Evolutionary conservation across 2,797 vertebrate genomes (phyloP).

Genomic region (Myioborus miniatus): DNA sequence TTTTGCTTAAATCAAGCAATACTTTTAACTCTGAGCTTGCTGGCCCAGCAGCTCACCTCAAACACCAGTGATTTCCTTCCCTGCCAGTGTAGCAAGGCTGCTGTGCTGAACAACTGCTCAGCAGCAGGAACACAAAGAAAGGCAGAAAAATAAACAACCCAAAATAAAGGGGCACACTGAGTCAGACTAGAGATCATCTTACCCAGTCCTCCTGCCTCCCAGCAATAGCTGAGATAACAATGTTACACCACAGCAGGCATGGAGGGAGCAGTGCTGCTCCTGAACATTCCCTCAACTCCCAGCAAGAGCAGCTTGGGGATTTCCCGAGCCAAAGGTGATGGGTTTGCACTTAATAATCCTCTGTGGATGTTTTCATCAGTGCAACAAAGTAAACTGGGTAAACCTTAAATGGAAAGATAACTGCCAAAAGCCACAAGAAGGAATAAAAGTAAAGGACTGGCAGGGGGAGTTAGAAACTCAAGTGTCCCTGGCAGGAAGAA

Average conservation of each 20-base stretch:
- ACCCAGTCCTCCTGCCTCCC: neutral
- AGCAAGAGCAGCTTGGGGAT: neutral
- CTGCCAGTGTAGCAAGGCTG: neutral
- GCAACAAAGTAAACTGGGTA: neutral
- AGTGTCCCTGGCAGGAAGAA: neutral
- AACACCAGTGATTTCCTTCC: neutral
- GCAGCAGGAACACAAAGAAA: neutral
- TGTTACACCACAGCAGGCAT: neutral
- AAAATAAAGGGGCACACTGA: neutral
- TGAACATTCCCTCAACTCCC: neutral
- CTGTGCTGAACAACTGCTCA: neutral
- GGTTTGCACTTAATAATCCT: neutral
- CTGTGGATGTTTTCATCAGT: neutral
- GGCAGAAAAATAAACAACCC: neutral
- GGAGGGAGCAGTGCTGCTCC: neutral
- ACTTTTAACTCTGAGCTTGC: neutral
- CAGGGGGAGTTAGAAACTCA: neutral
- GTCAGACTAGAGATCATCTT: neutral
- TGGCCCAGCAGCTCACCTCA: neutral
- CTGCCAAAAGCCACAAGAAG: neutral
- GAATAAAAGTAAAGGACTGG: neutral
- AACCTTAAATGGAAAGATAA: neutral
- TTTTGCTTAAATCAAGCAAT: neutral
- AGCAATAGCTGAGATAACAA: neutral
- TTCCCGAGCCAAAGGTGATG: conserved; percentile 6